Evolutionary conservation across 2,888 invertebrate species (phyloP).

Genomic region (Spodoptera littoralis): DNA sequence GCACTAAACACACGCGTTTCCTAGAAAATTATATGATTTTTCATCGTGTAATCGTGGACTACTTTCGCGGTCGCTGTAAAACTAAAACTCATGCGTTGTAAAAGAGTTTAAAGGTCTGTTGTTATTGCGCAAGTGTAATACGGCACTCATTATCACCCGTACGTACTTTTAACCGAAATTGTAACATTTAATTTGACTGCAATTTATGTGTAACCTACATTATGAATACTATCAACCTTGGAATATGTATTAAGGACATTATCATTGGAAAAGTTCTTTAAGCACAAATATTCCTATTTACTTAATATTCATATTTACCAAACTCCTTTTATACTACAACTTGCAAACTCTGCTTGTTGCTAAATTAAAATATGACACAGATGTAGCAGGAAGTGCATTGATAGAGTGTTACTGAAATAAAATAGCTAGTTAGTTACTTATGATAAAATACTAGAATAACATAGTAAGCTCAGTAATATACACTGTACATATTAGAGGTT

Average conservation of each 20-base stretch:
- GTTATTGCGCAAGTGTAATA: constrained; percentile 32
- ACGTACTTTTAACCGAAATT: constrained; percentile 6
- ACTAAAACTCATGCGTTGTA: constrained; percentile 14
- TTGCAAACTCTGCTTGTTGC: not conserved
- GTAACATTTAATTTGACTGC: constrained; percentile 3
- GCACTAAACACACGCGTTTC: constrained; percentile 43
- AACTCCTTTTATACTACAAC: too few relatives aligned
- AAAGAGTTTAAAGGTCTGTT: constrained; percentile 30
- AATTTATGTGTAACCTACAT: constrained; percentile 3
- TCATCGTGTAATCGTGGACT: constrained; percentile 14
- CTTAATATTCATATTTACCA: not conserved
- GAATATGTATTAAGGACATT: too few relatives aligned
- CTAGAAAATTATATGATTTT: constrained; percentile 38
- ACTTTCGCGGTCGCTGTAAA: constrained; percentile 9
- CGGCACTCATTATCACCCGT: constrained; percentile 24
- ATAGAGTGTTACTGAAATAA: constrained; percentile 31
- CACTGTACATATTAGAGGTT: constrained; percentile 51
- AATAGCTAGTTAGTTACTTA: constrained; percentile 2
- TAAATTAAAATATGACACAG: constrained; percentile 3
- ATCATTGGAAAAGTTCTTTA: too few relatives aligned
- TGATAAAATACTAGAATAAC: constrained; percentile 19
- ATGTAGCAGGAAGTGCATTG: constrained; percentile 23
- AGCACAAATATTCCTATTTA: too few relatives aligned
- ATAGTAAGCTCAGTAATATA: constrained; percentile 41
- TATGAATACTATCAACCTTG: too few relatives aligned